Percentiles rank a stretch among this genome's conserved stretches.
Evolutionary conservation across 2,113 vertebrate genomes (phyloP).

Genomic region (Festucalex cinctus): DNA sequence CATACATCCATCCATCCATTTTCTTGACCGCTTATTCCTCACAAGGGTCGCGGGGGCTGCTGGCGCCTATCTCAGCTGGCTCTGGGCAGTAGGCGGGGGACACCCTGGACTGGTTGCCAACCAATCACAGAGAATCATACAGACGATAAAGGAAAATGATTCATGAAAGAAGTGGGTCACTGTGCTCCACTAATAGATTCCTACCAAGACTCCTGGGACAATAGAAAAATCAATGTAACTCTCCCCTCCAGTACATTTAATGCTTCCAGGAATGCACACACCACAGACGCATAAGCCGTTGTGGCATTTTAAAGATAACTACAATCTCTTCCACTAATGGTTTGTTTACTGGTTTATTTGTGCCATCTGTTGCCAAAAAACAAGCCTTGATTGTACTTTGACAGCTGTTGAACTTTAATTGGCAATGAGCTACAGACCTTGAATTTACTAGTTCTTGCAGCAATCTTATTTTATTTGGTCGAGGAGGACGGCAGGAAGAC

Average conservation of each 20-base stretch:
- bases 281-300: neutral
- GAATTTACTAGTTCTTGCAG: neutral
- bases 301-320: neutral
- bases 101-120: no score
- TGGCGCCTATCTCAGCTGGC: no score
- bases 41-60: no score
- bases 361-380: neutral
- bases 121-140: no score
- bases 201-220: constrained; percentile 20
- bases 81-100: no score
- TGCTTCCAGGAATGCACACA: constrained; percentile 5
- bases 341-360: neutral
- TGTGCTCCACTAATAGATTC: constrained; percentile 28
- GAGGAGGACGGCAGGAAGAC: neutral
- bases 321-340: neutral
- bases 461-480: neutral
- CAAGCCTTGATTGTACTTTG: neutral
- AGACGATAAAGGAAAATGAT: constrained; percentile 13
- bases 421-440: neutral
- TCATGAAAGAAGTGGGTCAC: constrained; percentile 44
- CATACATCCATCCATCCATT: no score
- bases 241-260: constrained; percentile 3
- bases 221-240: constrained; percentile 10
- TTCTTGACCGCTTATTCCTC: no score
- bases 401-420: neutral